Conservation (phyloP, 2,113 vertebrate species). For the Macroglossus sobrinus region DNA sequence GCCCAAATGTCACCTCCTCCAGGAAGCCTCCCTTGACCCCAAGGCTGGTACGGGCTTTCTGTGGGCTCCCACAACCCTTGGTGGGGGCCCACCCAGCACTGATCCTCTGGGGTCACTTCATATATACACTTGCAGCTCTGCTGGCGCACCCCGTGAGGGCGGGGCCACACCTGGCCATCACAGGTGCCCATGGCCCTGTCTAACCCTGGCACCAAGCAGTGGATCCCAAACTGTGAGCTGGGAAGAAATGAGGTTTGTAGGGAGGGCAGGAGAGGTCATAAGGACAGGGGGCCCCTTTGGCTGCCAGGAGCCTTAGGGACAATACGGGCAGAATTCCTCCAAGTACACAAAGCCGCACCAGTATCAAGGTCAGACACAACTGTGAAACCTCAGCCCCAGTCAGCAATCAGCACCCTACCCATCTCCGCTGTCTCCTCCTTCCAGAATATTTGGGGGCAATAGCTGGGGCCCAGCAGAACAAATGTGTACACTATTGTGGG, state of each 20-base stretch:
- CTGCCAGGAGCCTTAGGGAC: not conserved
- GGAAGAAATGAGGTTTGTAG: not conserved
- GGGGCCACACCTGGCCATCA: not conserved
- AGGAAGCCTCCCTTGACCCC: not conserved
- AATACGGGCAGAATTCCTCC: not conserved
- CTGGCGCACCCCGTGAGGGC: not conserved
- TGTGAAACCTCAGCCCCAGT: not conserved
- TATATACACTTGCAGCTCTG: not conserved
- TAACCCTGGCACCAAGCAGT: not conserved
- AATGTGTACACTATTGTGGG: not conserved
- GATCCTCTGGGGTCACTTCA: not conserved
- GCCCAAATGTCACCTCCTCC: not conserved
- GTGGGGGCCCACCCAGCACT: not conserved
- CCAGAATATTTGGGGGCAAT: fast-evolving
- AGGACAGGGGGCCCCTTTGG: not conserved
- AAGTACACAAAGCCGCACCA: not conserved
- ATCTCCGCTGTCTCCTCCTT: not conserved
- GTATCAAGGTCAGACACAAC: not conserved
- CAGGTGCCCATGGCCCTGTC: not conserved
- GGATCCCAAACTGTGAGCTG: fast-evolving
- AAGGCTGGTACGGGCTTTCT: not conserved
- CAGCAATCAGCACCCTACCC: not conserved
- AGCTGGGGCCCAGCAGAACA: not conserved
- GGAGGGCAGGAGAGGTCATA: not conserved
- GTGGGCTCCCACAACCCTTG: not conserved